These are phyloP conservation scores for Chamaea fasciata DNA, from an alignment of 2,113 vertebrate genomes.

Conservation along the genomic window DNA sequence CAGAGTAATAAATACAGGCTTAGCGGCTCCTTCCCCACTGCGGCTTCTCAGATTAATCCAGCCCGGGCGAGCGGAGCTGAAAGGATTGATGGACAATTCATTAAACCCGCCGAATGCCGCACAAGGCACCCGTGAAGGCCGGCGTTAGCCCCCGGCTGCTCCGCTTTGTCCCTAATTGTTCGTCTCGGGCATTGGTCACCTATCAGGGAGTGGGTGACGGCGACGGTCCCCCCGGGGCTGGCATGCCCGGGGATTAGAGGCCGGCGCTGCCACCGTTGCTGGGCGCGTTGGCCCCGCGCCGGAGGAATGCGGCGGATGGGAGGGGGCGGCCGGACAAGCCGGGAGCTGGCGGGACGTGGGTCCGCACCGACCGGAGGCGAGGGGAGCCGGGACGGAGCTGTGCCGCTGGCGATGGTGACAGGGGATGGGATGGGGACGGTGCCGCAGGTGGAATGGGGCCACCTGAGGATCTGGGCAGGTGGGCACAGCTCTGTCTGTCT, in stretches of 20 bases:
- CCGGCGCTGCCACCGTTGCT: slow-evolving; percentile 80
- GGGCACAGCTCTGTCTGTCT: not conserved
- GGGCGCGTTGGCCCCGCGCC: slow-evolving; percentile 81
- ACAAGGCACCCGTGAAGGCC: slow-evolving; percentile 97
- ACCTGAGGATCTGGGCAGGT: not conserved
- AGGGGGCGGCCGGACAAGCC: slow-evolving; percentile 81
- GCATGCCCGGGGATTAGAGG: slow-evolving; percentile 76
- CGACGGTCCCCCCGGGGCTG: slow-evolving; percentile 76
- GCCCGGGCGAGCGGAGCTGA: slow-evolving; percentile 89
- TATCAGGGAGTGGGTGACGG: slow-evolving; percentile 92
- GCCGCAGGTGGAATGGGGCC: not conserved
- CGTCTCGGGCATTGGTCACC: slow-evolving; percentile 82
- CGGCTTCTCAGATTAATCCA: slow-evolving; percentile 91
- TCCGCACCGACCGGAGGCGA: not conserved
- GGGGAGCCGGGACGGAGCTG: slow-evolving; percentile 82
- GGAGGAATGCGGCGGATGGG: slow-evolving; percentile 83
- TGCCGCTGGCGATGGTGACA: slow-evolving; percentile 61
- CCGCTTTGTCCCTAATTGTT: slow-evolving; percentile 88
- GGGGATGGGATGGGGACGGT: not conserved
- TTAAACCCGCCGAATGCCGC: slow-evolving; percentile 98
- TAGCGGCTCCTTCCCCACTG: slow-evolving; percentile 99
- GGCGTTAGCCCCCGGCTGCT: slow-evolving; percentile 95
- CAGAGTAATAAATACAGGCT: slow-evolving; percentile 99
- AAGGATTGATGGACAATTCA: slow-evolving; percentile 99
- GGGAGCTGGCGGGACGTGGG: slow-evolving; percentile 51